These are phyloP conservation scores for Conus ventricosus DNA, from an alignment of 1,140 invertebrate genomes.

Conservation along the genomic window DNA sequence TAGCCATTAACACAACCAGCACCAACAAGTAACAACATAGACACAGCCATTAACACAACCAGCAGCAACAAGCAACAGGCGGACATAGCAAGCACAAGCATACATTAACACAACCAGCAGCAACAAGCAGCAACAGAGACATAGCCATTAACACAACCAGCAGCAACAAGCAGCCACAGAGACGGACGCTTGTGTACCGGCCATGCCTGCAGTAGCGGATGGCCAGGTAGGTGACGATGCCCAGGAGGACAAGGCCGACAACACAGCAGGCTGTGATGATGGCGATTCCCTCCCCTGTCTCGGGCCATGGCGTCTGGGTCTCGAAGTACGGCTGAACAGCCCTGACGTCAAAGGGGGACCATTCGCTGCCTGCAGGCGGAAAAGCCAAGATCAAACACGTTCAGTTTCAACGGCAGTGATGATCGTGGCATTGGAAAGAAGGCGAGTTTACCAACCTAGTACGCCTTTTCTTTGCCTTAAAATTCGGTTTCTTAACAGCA, in stretches of 20 bases:
- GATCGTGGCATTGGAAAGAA: background rate
- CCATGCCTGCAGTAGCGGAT: background rate
- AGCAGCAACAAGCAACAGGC: no score
- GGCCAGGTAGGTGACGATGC: background rate
- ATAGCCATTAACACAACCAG: background rate
- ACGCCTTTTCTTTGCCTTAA: no score
- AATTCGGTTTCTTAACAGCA: no score
- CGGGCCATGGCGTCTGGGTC: slow-evolving; percentile 44
- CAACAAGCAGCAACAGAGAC: background rate
- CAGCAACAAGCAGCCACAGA: no score
- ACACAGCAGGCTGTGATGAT: slow-evolving; percentile 17
- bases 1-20: no score
- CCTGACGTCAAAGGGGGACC: slow-evolving; percentile 43
- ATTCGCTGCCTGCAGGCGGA: slow-evolving; percentile 19
- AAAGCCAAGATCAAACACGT: background rate
- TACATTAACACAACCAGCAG: background rate
- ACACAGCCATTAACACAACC: no score
- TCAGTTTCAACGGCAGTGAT: background rate
- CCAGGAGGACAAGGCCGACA: background rate
- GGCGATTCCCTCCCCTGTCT: slow-evolving; percentile 51
- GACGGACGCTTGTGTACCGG: background rate
- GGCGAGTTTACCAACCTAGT: no score
- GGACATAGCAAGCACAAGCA: no score
- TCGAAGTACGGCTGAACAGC: slow-evolving; percentile 45
- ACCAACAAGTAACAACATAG: no score